Evolutionary conservation across 2,797 vertebrate genomes (phyloP).

Genomic region (Parambassis ranga): DNA sequence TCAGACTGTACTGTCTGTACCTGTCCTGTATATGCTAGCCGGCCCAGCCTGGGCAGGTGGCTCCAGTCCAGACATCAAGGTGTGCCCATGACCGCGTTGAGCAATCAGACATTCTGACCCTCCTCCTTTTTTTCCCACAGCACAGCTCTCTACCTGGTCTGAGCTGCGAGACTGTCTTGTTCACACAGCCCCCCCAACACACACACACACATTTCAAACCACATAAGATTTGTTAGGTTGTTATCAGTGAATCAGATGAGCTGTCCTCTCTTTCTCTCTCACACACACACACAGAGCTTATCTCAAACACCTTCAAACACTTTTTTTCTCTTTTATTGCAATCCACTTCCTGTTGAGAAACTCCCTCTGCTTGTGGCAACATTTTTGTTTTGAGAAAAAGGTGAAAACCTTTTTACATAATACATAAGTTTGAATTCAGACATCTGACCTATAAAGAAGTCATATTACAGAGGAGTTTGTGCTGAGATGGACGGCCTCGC

Average conservation of each 20-base stretch:
- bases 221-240: constrained; percentile 13
- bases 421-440: constrained; percentile 1
- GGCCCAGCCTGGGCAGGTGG: constrained; percentile 72
- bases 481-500: constrained; percentile 11
- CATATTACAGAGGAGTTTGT: background rate
- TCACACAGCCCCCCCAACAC: constrained; percentile 13
- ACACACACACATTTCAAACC: background rate
- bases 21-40: constrained; percentile 71
- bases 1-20: constrained; percentile 82
- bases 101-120: constrained; percentile 60
- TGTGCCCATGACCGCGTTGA: constrained; percentile 65
- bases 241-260: constrained; percentile 21
- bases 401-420: constrained; percentile 6
- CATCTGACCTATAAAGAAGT: constrained; percentile 2
- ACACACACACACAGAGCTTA: too few species aligned
- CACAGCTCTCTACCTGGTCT: constrained; percentile 18
- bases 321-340: constrained; percentile 61
- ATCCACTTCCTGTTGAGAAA: constrained; percentile 76
- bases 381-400: constrained; percentile 34
- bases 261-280: too few species aligned
- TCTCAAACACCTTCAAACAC: constrained; percentile 62
- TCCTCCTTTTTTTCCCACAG: background rate
- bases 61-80: constrained; percentile 67
- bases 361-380: constrained; percentile 25
- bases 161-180: constrained; percentile 21